Base-by-base conservation (phyloP, 2,113 vertebrate genomes). In the Corvus cornix region DNA sequence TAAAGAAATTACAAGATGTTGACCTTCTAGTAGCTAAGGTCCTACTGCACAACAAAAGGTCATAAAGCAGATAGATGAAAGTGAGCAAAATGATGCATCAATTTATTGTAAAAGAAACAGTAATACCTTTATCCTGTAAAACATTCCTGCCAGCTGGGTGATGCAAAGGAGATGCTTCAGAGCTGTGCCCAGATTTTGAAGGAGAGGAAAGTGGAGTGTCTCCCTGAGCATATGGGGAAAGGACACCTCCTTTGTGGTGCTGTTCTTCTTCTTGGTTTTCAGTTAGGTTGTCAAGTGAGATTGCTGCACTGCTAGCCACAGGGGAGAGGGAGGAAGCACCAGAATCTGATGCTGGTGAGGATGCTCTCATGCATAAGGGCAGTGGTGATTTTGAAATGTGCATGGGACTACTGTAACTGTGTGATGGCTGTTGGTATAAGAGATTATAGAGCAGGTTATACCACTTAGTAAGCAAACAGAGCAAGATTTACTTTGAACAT, bases 341-440 rank as follows among this genome's bases (percentile, higher is more conserved):
- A 97, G 98, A 98, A 96, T 97, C 97, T 97, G 98, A 98, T 97
- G 97, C 98, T 97, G 98, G 97, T 97, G 98, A 98, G 94, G 97
- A 97, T 92, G 96, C 83, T 97, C 97, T 98, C 97, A 97, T 91
- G 94, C 96, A 97, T 96, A 97, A 95, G 95, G 98, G 97, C 87
- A 97, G 96, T 95, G 97, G 96, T 92, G 97, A 95, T 95, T 98
- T 97, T 93, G 97, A 96, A 97, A 98, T 97, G 93, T 98, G 97
- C 76, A 95, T 97, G 78, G 98, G 98, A 94, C 98, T 98, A 97
- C 93, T 94, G 78, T 94, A 93, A 94, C 96, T 98, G 96, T 98
- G 95, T 94, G 96, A 96, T 44, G 95, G 97, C 98, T 99, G 97
- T 96, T 97, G 97, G 93, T 87, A 97, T 79, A 98, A 98, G 94